Conservation (phyloP, 2,113 vertebrate genomes). For the Perca flavescens region DNA sequence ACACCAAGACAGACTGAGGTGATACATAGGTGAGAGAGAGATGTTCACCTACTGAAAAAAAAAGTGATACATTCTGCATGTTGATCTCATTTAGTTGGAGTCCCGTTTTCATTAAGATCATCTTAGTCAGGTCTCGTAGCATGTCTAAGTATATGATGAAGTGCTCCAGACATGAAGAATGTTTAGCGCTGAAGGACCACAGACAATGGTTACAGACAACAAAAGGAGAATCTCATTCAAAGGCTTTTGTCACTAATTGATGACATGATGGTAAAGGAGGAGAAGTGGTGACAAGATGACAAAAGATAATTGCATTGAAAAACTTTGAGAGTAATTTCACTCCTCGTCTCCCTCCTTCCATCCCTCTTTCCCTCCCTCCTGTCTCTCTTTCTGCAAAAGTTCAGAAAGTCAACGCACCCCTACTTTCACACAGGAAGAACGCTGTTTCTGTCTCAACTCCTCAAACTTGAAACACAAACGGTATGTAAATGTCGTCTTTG, state of each 20-base stretch:
- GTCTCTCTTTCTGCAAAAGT: slow-evolving; percentile 54
- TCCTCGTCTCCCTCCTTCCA: slow-evolving; percentile 35
- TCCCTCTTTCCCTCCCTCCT: slow-evolving; percentile 35
- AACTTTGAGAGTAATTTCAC: slow-evolving; percentile 50
- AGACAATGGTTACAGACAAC: slow-evolving; percentile 19
- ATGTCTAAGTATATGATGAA: slow-evolving; percentile 12
- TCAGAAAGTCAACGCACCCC: slow-evolving; percentile 75
- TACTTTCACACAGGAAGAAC: slow-evolving; percentile 69
- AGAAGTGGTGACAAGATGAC: slow-evolving; percentile 60
- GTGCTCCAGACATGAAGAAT: neutral
- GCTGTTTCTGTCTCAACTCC: slow-evolving; percentile 76
- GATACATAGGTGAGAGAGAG: neutral
- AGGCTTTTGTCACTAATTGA: slow-evolving; percentile 58
- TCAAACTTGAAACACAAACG: slow-evolving; percentile 82
- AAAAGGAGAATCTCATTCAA: slow-evolving; percentile 25
- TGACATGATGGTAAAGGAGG: slow-evolving; percentile 55
- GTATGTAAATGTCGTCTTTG: slow-evolving; percentile 85
- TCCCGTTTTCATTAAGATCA: neutral
- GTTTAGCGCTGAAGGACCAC: slow-evolving; percentile 25
- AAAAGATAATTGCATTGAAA: slow-evolving; percentile 53
- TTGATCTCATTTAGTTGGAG: neutral
- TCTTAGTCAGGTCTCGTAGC: slow-evolving; percentile 30
- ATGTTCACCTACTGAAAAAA: neutral
- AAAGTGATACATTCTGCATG: neutral
- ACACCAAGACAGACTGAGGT: neutral